These are phyloP conservation scores for Sitobion miscanthi DNA, from an alignment of 1,140 invertebrate species.

Conservation along the genomic window DNA sequence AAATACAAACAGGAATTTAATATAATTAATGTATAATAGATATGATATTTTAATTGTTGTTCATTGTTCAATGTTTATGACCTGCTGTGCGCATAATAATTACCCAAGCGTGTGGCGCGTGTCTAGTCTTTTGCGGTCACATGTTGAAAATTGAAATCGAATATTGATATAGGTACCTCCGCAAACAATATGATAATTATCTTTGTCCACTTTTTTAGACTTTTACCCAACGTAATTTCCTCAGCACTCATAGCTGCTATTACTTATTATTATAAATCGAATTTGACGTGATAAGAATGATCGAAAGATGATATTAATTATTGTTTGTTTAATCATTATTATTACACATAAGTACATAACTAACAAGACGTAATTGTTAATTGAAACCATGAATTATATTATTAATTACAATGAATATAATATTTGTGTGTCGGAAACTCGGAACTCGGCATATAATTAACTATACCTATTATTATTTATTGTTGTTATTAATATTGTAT, in stretches of 20 bases:
- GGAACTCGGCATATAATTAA: neutral
- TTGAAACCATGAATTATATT: neutral
- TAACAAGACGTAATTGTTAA: neutral
- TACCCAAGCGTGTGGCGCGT: neutral
- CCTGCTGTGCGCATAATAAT: neutral
- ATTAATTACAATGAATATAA: too few species aligned
- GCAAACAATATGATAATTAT: too few species aligned
- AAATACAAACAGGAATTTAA: neutral
- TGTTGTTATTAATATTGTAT: neutral
- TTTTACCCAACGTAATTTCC: neutral
- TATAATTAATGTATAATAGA: neutral
- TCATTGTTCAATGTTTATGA: neutral
- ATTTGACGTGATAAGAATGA: neutral
- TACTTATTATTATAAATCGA: neutral
- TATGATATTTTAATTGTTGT: neutral
- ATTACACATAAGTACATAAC: neutral
- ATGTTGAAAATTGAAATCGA: neutral
- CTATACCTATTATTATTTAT: neutral
- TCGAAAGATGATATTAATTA: too few species aligned
- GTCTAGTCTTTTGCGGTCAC: neutral
- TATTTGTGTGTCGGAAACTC: neutral
- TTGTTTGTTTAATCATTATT: neutral
- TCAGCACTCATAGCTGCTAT: neutral
- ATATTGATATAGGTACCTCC: neutral
- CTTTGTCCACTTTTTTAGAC: too few species aligned